Conservation (phyloP, 2,888 invertebrate genomes). For the Melipona bicolor region DNA sequence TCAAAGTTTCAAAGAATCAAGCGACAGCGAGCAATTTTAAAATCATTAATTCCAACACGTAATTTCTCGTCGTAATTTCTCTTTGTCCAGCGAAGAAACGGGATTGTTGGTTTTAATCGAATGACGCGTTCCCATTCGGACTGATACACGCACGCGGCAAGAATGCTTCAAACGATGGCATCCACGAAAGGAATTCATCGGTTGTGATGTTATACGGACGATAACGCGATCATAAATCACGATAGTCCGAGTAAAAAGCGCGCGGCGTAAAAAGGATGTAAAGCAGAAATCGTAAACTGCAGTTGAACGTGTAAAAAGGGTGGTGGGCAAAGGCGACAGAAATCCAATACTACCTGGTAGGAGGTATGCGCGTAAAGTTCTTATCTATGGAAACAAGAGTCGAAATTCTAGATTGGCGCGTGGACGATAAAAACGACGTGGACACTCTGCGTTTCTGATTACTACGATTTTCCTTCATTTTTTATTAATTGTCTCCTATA, state of each 20-base stretch:
- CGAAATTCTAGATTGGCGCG: slow-evolving; percentile 37
- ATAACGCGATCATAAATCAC: slow-evolving; percentile 56
- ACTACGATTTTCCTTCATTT: not conserved
- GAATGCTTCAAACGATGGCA: slow-evolving; percentile 27
- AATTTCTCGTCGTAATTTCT: not conserved
- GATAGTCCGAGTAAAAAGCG: slow-evolving; percentile 43
- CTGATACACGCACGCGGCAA: not conserved
- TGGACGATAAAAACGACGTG: slow-evolving; percentile 28
- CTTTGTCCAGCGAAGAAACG: not conserved
- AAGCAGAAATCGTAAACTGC: slow-evolving; percentile 59
- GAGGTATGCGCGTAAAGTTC: slow-evolving; percentile 47
- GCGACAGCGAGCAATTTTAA: not conserved
- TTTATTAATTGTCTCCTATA: too few relatives aligned
- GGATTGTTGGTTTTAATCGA: slow-evolving; percentile 2
- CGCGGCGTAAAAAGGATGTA: slow-evolving; percentile 49
- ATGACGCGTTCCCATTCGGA: slow-evolving; percentile 27
- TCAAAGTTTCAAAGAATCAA: not conserved
- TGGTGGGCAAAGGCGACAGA: slow-evolving; percentile 39
- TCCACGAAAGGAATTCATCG: slow-evolving; percentile 45
- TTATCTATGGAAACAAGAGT: slow-evolving; percentile 43
- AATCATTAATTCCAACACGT: not conserved
- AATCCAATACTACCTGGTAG: slow-evolving; percentile 43
- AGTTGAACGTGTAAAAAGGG: slow-evolving; percentile 40
- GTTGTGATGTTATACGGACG: slow-evolving; percentile 41
- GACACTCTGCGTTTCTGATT: not conserved